phyloP scores from a whole-genome alignment of 2,113 vertebrate species.

The rat (Rattus norvegicus) region DNA sequence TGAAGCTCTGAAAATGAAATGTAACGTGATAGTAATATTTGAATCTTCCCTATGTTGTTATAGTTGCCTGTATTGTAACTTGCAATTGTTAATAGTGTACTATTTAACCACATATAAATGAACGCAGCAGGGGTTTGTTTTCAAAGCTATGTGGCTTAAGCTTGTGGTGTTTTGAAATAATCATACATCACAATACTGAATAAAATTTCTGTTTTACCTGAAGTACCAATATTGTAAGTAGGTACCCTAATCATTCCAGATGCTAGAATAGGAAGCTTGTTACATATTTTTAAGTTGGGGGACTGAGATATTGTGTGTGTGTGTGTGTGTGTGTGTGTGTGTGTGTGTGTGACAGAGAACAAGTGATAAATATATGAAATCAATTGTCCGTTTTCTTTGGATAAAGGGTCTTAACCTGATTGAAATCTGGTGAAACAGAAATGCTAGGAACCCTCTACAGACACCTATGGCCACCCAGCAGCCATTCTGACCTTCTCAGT shows the following conservation, averaged over 20 bases:
- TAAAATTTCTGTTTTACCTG: conserved; percentile 45
- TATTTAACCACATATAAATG: conserved; percentile 73
- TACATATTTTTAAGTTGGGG: conserved; percentile 56
- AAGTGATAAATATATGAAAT: background rate
- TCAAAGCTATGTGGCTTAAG: conserved; percentile 29
- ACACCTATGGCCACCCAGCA: background rate
- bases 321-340: no score
- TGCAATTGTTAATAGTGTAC: conserved; percentile 69
- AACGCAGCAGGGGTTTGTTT: conserved; percentile 61
- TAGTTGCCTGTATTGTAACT: conserved; percentile 53
- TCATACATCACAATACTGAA: background rate
- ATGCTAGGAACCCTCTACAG: rapidly evolving
- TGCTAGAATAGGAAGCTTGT: conserved; percentile 18
- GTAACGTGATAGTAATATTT: conserved; percentile 41
- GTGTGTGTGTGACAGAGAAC: no score
- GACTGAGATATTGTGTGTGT: conserved; percentile 34
- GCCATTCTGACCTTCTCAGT: rapidly evolving
- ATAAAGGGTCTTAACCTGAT: background rate
- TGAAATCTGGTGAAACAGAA: background rate
- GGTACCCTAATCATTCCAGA: conserved; percentile 1
- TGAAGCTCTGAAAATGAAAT: conserved; percentile 74
- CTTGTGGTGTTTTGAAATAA: conserved; percentile 50
- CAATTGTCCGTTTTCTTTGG: background rate
- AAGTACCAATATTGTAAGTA: background rate
- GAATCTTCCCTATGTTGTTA: conserved; percentile 70